These are phyloP conservation scores for Stichopus chloronotus DNA, from an alignment of 35 echinoderm and acorn worm species.

Conservation along the genomic window DNA sequence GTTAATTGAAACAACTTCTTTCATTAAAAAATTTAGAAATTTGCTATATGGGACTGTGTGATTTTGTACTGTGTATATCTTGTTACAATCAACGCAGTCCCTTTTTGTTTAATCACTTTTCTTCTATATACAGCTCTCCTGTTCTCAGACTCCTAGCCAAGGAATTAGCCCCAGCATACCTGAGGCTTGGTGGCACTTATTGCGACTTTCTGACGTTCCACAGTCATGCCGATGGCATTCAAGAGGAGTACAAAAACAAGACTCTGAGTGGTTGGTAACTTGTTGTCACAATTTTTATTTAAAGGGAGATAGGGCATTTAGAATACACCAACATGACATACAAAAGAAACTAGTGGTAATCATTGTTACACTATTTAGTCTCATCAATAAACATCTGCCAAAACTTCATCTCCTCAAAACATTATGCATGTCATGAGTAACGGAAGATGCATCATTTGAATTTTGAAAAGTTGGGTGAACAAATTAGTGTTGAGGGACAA, in stretches of 20 bases:
- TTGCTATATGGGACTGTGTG: too few relatives aligned
- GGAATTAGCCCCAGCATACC: constrained; percentile 28
- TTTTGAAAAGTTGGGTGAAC: background rate
- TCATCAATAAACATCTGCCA: background rate
- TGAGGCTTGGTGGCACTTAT: background rate
- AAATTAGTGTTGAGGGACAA: background rate
- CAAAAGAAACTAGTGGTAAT: too few relatives aligned
- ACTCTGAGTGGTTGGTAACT: background rate
- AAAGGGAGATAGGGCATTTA: background rate
- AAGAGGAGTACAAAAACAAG: background rate
- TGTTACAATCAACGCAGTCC: background rate
- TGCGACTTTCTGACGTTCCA: constrained; percentile 4
- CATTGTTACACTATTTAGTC: background rate
- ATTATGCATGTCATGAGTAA: background rate
- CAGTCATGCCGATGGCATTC: background rate
- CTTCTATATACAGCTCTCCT: background rate
- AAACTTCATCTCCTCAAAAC: background rate
- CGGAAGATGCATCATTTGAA: background rate
- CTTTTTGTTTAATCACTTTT: background rate
- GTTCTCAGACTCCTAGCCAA: background rate
- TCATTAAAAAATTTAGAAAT: too few relatives aligned
- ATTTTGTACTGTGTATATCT: too few relatives aligned
- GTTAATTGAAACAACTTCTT: too few relatives aligned
- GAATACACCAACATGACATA: background rate
- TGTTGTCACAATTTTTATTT: background rate